Base-by-base conservation (phyloP, 2,888 invertebrate species). In the Eupithecia tripunctaria region DNA sequence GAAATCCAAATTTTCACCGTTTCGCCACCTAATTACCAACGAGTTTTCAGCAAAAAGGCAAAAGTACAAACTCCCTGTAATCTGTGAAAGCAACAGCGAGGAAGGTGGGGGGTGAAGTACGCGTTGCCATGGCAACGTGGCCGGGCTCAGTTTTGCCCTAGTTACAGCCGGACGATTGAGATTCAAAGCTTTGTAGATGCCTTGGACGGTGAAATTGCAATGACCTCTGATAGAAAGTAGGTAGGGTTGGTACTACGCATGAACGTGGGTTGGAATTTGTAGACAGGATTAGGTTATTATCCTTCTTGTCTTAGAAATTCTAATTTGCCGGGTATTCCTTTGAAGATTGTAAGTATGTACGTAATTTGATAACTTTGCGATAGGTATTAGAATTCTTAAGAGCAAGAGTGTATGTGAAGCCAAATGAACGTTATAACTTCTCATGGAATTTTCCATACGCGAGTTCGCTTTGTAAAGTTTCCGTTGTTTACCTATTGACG, bases 91-190 rank as follows among this genome's bases (percentile, higher is more conserved):
- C 74, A 74, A 79, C 71, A 79, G 74, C 76, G 79, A 76, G 76
- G 71, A 73, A 69, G 75, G 78, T 71, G 69, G 72, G 70, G 77
- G 79, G 73, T 21, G 47, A 51, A 21, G 72, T 78, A 85, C 73
- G 80, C 82, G 89, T 89, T 81, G 80, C 81, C 84, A 87, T 86
- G 84, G 82, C 81, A 80, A 89, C 88, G 71, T 76, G 77, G 81
- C 83, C 85, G 87, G 87, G 88, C 88, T 88, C 85, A 83, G 87
- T 88, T 88, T 88, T 88, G 90, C 89, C 91, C 91, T 82, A 91
- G 89, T 88, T 91, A 87, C 73, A 78, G 79, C 81, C 71, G 67
- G 79, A 82, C 84, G 84, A 84, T 83, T 84, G 82, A 82, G 82
- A 83, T 82, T 83, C 85, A 82, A 82, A 80, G 82, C 84, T 82